Conservation (phyloP, 2,113 vertebrate genomes). For the Pygoscelis antarcticus region DNA sequence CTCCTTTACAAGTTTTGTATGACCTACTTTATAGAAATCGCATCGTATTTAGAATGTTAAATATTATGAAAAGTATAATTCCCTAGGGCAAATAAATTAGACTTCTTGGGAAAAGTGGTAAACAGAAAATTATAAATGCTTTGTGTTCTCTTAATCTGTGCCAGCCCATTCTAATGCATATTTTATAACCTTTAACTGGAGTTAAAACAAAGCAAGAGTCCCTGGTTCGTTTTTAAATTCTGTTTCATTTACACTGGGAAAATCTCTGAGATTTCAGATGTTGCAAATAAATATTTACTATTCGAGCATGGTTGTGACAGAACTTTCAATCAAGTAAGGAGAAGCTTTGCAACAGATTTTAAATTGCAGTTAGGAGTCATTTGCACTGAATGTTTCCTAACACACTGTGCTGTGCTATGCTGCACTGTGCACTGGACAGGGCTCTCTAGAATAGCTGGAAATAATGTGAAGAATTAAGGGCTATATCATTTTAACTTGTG, state of each 20-base stretch:
- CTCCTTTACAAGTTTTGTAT: conserved; percentile 51
- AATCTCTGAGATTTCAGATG: conserved; percentile 10
- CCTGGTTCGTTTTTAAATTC: not conserved
- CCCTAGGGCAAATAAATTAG: conserved; percentile 42
- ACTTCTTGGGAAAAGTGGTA: conserved; percentile 59
- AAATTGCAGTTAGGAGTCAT: not conserved
- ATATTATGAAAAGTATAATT: conserved; percentile 47
- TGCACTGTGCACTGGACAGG: not conserved
- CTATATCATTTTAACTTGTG: not conserved
- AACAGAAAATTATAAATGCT: conserved; percentile 56
- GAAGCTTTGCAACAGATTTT: not conserved
- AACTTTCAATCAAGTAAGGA: not conserved
- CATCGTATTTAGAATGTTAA: conserved; percentile 53
- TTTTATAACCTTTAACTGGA: conserved; percentile 54
- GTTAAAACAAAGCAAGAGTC: conserved; percentile 29
- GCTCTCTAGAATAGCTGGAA: not conserved
- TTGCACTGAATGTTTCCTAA: not conserved
- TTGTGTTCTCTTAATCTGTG: conserved; percentile 51
- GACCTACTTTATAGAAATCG: conserved; percentile 57
- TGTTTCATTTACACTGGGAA: conserved; percentile 21
- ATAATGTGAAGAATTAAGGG: conserved; percentile 1
- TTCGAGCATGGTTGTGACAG: not conserved
- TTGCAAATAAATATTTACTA: conserved; percentile 25
- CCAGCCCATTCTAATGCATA: conserved; percentile 51
- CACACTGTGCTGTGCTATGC: not conserved